Percentiles rank a stretch among this genome's conserved stretches.
phyloP scores from a whole-genome alignment of 2,888 invertebrate genomes.

The Leptinotarsa haldemani region DNA sequence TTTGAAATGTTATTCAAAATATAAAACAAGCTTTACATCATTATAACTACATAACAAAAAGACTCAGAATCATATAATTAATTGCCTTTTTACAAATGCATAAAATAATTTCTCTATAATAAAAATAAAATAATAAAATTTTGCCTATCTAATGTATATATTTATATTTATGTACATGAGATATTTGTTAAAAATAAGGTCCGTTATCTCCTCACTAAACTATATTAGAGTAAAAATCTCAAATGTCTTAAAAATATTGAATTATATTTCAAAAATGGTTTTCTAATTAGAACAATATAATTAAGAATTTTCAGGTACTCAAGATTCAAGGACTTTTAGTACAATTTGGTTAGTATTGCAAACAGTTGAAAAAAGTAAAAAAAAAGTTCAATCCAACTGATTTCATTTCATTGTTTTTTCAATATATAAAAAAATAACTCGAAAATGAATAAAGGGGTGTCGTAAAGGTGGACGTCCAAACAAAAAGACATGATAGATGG shows the following conservation, averaged over 20 bases:
- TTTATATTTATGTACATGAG: slow-evolving; percentile 13
- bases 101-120: slow-evolving; percentile 17
- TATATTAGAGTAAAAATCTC: slow-evolving; percentile 8
- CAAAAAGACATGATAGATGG: too few species aligned
- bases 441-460: too few species aligned
- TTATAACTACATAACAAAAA: slow-evolving; percentile 36
- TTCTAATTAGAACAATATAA: background rate
- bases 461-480: too few species aligned
- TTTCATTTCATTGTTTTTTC: too few species aligned
- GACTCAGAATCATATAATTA: slow-evolving; percentile 1
- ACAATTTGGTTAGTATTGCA: slow-evolving; percentile 12
- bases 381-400: background rate
- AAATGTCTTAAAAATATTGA: background rate
- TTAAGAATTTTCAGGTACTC: slow-evolving; percentile 32
- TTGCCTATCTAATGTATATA: slow-evolving; percentile 4
- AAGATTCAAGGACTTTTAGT: slow-evolving; percentile 28
- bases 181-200: slow-evolving; percentile 1
- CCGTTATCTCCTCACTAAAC: background rate
- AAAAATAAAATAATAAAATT: slow-evolving; percentile 17
- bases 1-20: slow-evolving; percentile 37
- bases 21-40: slow-evolving; percentile 36
- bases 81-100: slow-evolving; percentile 18
- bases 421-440: too few species aligned
- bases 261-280: background rate
- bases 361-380: background rate